These are phyloP conservation scores for Gila robusta DNA, from an alignment of 2,797 vertebrate species.

Conservation along the genomic window DNA sequence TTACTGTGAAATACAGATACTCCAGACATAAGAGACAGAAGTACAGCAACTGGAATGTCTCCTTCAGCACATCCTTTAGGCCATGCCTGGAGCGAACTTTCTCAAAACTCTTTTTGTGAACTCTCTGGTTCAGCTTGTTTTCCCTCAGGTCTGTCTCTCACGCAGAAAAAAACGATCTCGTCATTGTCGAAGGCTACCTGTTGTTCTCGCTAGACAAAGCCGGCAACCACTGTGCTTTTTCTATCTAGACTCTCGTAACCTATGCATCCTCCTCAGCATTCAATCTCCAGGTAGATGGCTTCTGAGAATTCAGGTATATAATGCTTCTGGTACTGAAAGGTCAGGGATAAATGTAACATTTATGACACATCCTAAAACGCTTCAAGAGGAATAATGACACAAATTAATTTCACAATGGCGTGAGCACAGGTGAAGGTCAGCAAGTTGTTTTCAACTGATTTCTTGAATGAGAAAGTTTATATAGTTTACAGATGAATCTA, in stretches of 20 bases:
- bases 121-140: not conserved
- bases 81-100: not conserved
- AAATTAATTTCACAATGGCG: not conserved
- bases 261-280: not conserved
- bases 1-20: no score
- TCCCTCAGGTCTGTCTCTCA: slow-evolving; percentile 8
- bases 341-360: not conserved
- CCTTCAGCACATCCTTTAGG: not conserved
- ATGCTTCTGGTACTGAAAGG: not conserved
- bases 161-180: no score
- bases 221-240: not conserved
- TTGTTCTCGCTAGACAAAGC: slow-evolving; percentile 19
- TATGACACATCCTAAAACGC: not conserved
- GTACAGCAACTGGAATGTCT: not conserved
- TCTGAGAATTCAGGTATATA: not conserved
- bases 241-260: not conserved
- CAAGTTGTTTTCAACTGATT: not conserved
- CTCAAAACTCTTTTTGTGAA: not conserved
- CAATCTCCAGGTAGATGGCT: not conserved
- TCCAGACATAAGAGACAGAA: not conserved
- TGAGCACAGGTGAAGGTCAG: not conserved
- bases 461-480: not conserved
- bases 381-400: not conserved
- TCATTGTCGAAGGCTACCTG: not conserved
- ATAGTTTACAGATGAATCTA: not conserved